Evolutionary conservation across 2,888 invertebrate species (phyloP).

Genomic region (Alloscopus bannaensis): DNA sequence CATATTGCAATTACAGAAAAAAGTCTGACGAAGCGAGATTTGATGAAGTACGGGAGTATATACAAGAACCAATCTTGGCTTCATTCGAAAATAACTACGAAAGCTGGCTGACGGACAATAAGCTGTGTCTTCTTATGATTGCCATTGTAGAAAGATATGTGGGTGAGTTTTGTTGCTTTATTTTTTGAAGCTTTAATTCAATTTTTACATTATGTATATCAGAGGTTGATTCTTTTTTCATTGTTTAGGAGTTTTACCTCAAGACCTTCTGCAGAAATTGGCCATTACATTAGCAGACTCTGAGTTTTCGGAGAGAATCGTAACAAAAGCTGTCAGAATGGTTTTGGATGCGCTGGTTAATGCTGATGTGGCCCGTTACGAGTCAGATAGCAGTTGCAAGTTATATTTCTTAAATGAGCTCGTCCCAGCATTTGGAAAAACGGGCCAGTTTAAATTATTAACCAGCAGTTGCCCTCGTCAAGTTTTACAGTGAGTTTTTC

Average conservation of each 20-base stretch:
- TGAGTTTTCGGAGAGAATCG: constrained; percentile 32
- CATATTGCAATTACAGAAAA: constrained; percentile 26
- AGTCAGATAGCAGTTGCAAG: background rate
- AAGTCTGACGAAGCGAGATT: constrained; percentile 41
- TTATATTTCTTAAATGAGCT: constrained; percentile 21
- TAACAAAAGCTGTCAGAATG: constrained; percentile 47
- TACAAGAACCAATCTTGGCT: constrained; percentile 23
- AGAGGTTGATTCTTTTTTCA: background rate
- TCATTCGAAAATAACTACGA: constrained; percentile 30
- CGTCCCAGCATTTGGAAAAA: constrained; percentile 15
- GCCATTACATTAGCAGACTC: constrained; percentile 18
- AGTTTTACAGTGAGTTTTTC: constrained; percentile 15
- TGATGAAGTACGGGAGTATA: constrained; percentile 39
- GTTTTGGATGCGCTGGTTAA: constrained; percentile 39
- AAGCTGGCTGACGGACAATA: constrained; percentile 44
- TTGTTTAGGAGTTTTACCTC: constrained; percentile 15
- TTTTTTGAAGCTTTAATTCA: background rate
- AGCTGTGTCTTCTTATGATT: constrained; percentile 41
- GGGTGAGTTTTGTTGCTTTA: constrained; percentile 17
- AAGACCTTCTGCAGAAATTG: constrained; percentile 26
- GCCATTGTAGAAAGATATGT: constrained; percentile 38
- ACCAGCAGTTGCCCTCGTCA: background rate
- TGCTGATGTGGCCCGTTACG: constrained; percentile 31
- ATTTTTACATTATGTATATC: background rate
- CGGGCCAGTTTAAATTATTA: background rate